phyloP scores from a whole-genome alignment of 2,888 invertebrate genomes.

The Drosophila nigritarsus region DNA sequence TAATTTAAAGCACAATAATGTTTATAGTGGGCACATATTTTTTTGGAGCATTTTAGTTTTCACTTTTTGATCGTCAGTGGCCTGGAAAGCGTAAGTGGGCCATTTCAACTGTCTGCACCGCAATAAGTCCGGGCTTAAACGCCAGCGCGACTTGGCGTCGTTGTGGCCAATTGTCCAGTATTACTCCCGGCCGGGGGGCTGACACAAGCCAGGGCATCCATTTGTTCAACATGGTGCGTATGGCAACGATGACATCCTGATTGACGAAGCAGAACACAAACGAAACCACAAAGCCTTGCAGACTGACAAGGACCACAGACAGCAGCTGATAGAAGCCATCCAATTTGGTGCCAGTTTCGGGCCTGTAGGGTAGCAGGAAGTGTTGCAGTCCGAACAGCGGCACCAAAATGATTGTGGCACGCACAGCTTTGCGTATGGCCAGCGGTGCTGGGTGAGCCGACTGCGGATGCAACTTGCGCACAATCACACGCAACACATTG shows the following conservation, averaged over 20 bases:
- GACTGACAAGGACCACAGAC: slow-evolving; percentile 89
- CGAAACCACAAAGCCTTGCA: slow-evolving; percentile 91
- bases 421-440: slow-evolving; percentile 88
- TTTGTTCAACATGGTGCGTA: slow-evolving; percentile 85
- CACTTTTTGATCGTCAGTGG: background rate
- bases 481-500: slow-evolving; percentile 88
- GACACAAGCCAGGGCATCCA: slow-evolving; percentile 81
- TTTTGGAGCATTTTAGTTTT: background rate
- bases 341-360: slow-evolving; percentile 86
- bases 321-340: slow-evolving; percentile 88
- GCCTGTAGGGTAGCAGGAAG: slow-evolving; percentile 89
- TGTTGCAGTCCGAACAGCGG: slow-evolving; percentile 91
- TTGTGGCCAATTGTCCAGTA: slow-evolving; percentile 84
- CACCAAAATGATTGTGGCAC: slow-evolving; percentile 91
- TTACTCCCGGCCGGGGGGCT: slow-evolving; percentile 82
- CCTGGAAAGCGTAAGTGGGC: slow-evolving; percentile 22
- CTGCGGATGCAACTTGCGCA: slow-evolving; percentile 88
- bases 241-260: slow-evolving; percentile 88
- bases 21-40: background rate
- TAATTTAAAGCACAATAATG: background rate
- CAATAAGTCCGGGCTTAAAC: slow-evolving; percentile 70
- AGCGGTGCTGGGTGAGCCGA: slow-evolving; percentile 87
- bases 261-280: slow-evolving; percentile 91
- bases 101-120: slow-evolving; percentile 35
- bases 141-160: slow-evolving; percentile 85